Base-by-base conservation (phyloP, 2,797 vertebrate genomes). In the Sebastes nivosus region DNA sequence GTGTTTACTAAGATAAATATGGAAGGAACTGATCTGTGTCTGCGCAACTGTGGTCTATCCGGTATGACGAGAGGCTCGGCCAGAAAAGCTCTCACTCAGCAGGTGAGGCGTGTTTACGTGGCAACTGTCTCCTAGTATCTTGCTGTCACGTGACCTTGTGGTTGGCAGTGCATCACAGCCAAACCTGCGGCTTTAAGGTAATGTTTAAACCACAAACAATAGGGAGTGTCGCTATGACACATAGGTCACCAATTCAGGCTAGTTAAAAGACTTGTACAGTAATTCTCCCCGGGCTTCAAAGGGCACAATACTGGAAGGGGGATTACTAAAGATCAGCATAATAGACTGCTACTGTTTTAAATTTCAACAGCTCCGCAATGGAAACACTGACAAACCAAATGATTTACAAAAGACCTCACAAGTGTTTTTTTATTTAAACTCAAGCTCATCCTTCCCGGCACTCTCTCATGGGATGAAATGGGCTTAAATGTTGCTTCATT, bases 201-300 rank as follows among this genome's bases (percentile, higher is more conserved):
- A 94, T 95, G 95, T 95, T 95, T 95, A 94, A 92, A 91, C 86
- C 67, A 34, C 91, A 94, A 92, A 95, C 92, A 95, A 85, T 58
- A 75, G 83, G 94, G 92, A 90, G 93, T 93, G 93, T 93, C 87
- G 13, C 87, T 57, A 89, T 95, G 93, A 95, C 92, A 94, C 92
- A 94, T 32, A 57, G 71, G 75, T 90, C 84, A 86, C 64, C 42
- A 63, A 78, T 84, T 85, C 70, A 86, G 67, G 79, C 85, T 92
- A 79, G 88, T 69, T 72, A 65, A 71, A 84, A 77, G 82, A 88
- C 82, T 73, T 27, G 36, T 69, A 82, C 72, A 76, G 78, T 89
- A 82, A 87, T 78, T 86, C 36, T 75, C 77, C 50, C 57, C 77
- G 42, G 63, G 57, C 72, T 77, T 87, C 60, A 80, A 81, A 87